These are phyloP conservation scores for Pholis gunnellus DNA, from an alignment of 2,113 vertebrate species.

Conservation along the genomic window DNA sequence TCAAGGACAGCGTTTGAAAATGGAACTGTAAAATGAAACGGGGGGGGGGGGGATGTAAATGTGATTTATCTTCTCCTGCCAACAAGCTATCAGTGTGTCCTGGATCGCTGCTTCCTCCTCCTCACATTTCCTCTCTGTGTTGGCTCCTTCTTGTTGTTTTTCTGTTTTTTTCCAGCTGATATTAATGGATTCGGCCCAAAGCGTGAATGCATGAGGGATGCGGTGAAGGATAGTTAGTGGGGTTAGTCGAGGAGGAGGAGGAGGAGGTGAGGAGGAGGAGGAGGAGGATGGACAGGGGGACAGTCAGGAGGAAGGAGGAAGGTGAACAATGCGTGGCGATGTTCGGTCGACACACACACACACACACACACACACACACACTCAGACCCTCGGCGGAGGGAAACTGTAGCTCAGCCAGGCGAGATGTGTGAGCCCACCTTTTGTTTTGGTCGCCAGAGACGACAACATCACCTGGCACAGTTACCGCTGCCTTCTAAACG, in stretches of 20 bases:
- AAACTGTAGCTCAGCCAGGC: constrained; percentile 58
- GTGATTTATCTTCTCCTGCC: constrained; percentile 49
- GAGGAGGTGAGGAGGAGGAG: neutral
- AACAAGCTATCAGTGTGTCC: constrained; percentile 40
- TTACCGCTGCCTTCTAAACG: constrained; percentile 54
- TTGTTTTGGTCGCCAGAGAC: constrained; percentile 63
- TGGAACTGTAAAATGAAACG: constrained; percentile 51
- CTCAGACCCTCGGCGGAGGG: constrained; percentile 29
- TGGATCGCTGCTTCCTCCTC: constrained; percentile 48
- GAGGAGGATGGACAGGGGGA: constrained; percentile 43
- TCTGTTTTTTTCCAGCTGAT: constrained; percentile 32
- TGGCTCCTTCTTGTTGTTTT: constrained; percentile 29
- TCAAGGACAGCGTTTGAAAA: constrained; percentile 41
- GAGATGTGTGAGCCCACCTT: constrained; percentile 62
- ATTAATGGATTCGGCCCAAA: constrained; percentile 62
- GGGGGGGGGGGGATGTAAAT: constrained; percentile 51
- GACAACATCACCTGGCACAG: constrained; percentile 63
- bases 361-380: constrained; percentile 46
- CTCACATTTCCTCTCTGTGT: constrained; percentile 14
- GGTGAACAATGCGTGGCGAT: constrained; percentile 61
- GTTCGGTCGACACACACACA: constrained; percentile 39
- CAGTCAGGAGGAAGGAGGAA: constrained; percentile 25
- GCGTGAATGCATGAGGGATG: constrained; percentile 55
- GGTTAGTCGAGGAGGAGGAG: constrained; percentile 68
- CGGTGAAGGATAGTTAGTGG: constrained; percentile 71